Evolutionary conservation across 2,113 vertebrate genomes (phyloP).

Genomic region (Scopus umbretta): DNA sequence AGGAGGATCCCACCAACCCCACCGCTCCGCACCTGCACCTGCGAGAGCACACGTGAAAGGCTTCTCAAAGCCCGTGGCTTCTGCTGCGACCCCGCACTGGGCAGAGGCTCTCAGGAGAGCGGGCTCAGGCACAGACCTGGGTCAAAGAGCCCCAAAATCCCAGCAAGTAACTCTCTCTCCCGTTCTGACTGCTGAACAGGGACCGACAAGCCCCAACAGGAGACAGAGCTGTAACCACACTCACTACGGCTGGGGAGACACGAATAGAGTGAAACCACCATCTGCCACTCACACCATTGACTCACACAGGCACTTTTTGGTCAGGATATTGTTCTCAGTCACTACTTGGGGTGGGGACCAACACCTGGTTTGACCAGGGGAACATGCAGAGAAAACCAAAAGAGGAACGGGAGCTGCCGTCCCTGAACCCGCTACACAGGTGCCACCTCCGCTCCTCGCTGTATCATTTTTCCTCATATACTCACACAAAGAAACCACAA

Average conservation of each 20-base stretch:
- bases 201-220: background rate
- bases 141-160: background rate
- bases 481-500: background rate
- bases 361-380: background rate
- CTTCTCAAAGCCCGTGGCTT: background rate
- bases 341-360: background rate
- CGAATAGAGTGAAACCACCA: background rate
- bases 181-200: background rate
- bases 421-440: background rate
- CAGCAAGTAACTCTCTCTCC: background rate
- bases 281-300: background rate
- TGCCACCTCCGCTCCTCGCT: background rate
- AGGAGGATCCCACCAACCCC: background rate
- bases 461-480: accelerated
- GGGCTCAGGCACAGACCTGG: accelerated
- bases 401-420: accelerated
- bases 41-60: background rate
- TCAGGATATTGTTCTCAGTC: background rate
- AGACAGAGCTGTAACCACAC: background rate
- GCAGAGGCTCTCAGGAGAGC: background rate
- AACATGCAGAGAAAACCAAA: background rate
- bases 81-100: background rate
- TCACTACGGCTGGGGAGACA: background rate
- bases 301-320: background rate
- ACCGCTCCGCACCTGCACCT: background rate